phyloP scores from a whole-genome alignment of 2,888 invertebrate species.

The Sarcophaga carnaria region DNA sequence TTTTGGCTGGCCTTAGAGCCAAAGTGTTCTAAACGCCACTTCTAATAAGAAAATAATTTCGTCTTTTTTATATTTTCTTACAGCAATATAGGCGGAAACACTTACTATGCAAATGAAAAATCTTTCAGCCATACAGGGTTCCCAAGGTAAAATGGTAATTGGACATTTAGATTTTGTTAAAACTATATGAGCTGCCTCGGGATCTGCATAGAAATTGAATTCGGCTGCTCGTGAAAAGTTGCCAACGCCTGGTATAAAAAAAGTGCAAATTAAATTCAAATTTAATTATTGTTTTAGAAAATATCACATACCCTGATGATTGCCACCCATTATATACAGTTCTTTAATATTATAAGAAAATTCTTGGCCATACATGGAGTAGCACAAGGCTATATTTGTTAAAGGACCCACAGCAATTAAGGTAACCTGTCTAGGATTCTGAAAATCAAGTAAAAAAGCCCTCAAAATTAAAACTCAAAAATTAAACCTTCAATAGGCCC shows the following conservation, averaged over 20 bases:
- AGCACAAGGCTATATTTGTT: constrained; percentile 90
- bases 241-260: constrained; percentile 81
- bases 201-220: constrained; percentile 90
- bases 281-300: not conserved
- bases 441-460: constrained; percentile 43
- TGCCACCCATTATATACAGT: constrained; percentile 91
- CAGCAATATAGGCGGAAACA: not conserved
- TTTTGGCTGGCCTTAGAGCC: constrained; percentile 78
- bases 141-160: constrained; percentile 87
- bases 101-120: constrained; percentile 77
- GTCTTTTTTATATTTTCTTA: not conserved
- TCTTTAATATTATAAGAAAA: constrained; percentile 86
- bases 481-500: not conserved
- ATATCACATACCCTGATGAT: constrained; percentile 83
- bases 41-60: constrained; percentile 77
- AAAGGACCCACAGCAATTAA: constrained; percentile 88
- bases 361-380: constrained; percentile 85
- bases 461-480: not conserved
- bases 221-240: constrained; percentile 86
- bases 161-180: constrained; percentile 84
- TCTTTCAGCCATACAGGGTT: constrained; percentile 83
- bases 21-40: constrained; percentile 83
- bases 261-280: not conserved
- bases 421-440: constrained; percentile 83
- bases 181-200: constrained; percentile 90